A percentile compares a stretch with the other conserved stretches of the same genome.
These are phyloP conservation scores for Microtus richardsoni DNA, from an alignment of 2,113 vertebrate genomes.

Conservation along the genomic window DNA sequence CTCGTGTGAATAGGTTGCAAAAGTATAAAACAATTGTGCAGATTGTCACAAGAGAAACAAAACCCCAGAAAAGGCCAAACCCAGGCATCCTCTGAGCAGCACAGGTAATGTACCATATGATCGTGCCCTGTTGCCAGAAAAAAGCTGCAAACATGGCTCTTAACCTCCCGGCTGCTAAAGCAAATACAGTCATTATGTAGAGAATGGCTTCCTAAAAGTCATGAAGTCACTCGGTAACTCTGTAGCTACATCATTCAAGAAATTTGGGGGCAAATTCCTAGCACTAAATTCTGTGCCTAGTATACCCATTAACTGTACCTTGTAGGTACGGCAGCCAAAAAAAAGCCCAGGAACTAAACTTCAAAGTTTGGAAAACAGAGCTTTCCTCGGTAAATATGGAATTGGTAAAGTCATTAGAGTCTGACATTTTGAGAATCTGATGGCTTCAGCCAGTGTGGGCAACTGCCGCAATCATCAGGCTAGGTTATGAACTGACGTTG, in stretches of 20 bases:
- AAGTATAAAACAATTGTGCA: conserved; percentile 40
- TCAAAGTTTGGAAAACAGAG: background rate
- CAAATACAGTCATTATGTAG: background rate
- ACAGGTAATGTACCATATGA: background rate
- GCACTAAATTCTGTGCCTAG: background rate
- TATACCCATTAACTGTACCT: background rate
- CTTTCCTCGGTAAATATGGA: background rate
- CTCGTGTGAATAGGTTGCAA: conserved; percentile 23
- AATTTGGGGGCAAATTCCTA: background rate
- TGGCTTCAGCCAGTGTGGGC: background rate
- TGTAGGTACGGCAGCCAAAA: background rate
- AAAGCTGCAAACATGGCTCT: background rate
- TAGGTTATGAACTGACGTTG: background rate
- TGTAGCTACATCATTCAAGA: background rate
- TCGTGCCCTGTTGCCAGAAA: background rate
- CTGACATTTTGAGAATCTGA: background rate
- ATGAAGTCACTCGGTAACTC: background rate
- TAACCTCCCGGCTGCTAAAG: background rate
- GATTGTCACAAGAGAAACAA: background rate
- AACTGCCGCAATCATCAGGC: background rate
- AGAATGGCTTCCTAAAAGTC: background rate
- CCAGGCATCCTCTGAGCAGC: background rate
- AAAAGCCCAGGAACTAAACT: background rate
- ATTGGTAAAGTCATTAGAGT: background rate
- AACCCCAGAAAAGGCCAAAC: background rate